Base-by-base conservation (phyloP, 2,888 invertebrate genomes). In the Atrina japonica region DNA sequence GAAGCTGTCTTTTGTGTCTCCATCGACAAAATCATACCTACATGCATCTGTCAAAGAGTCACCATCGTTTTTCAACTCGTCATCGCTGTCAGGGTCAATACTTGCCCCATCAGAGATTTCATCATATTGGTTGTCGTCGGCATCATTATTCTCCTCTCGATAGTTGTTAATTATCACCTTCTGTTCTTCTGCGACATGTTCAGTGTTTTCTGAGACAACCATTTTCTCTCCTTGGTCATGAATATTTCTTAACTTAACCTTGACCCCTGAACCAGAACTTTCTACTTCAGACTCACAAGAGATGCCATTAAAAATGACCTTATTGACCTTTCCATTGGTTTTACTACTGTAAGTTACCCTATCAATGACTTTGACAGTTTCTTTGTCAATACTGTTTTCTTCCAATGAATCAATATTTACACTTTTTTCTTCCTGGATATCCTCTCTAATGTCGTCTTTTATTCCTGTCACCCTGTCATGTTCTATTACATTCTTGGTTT, bases 21-120 rank as follows among this genome's bases (percentile, higher is more conserved):
- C 41, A 0, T 59, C 59, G 11, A 59, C 43, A 2, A 14, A 43
- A 25, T 59, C 59, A 40, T n/a, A 23, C 23, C 27, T 23, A 9
- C n/a, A n/a, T n/a, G n/a, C n/a, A n/a, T 50, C 50, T 9, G 18
- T 45, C 23, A 23, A 25, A 41, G 25, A 25, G 45, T 29, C 55
- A 11, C 30, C 66, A 2, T 58, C 52, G 40, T 45, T 58, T 11
- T 35, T 50, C 9, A 43, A 23, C 21, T 60, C 67, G n/a, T 67
- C 60, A 9, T 60, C 52, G 30, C 60, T 60, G 40, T 53, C 67
- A 9, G 53, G 52, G 25, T 67, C 59, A 21, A 53, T 40, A 18
- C 63, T 58, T 16, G 69, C 43, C n/a, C 63, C 61, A 18, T 56
- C 59, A 5, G 64, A 59, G 11, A 55, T 43, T 1, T 56, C 56